Percentiles rank a stretch among this genome's conserved stretches.
These are phyloP conservation scores for Petrocephalus sullivani DNA, from an alignment of 2,797 vertebrate genomes.

Conservation along the genomic window DNA sequence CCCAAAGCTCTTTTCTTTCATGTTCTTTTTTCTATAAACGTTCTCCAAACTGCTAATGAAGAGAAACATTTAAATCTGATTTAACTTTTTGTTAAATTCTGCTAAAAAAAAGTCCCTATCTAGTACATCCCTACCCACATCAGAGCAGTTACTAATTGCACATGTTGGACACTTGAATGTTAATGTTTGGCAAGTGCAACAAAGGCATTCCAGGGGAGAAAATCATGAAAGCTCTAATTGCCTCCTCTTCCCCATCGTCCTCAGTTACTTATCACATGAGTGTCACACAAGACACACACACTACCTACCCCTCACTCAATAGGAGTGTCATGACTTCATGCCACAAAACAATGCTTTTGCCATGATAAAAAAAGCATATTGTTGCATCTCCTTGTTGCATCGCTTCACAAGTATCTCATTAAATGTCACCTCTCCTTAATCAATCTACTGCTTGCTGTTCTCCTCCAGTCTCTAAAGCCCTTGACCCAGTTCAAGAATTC, in stretches of 20 bases:
- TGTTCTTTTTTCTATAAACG: not conserved
- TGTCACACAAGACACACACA: not conserved
- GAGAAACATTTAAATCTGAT: not conserved
- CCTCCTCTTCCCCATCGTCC: not conserved
- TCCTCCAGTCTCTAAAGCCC: not conserved
- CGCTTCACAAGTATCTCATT: not conserved
- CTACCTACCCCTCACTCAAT: not conserved
- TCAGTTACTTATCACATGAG: not conserved
- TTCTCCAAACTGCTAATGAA: not conserved
- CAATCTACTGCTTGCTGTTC: not conserved
- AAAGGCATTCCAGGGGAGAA: not conserved
- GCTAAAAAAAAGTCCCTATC: not conserved
- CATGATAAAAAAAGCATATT: not conserved
- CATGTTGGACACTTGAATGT: not conserved
- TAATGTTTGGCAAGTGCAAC: not conserved
- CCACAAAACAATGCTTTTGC: not conserved
- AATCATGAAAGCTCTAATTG: not conserved
- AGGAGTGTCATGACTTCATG: not conserved
- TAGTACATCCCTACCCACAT: not conserved
- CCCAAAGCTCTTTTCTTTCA: conserved; percentile 8
- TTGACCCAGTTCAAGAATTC: not conserved
- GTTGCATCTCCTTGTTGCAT: not conserved
- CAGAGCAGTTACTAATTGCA: not conserved
- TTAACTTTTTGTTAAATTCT: not conserved
- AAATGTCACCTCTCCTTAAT: conserved; percentile 5